These are phyloP conservation scores for Axea sp. DNA, from an alignment of 2,888 invertebrate genomes.

Conservation along the genomic window DNA sequence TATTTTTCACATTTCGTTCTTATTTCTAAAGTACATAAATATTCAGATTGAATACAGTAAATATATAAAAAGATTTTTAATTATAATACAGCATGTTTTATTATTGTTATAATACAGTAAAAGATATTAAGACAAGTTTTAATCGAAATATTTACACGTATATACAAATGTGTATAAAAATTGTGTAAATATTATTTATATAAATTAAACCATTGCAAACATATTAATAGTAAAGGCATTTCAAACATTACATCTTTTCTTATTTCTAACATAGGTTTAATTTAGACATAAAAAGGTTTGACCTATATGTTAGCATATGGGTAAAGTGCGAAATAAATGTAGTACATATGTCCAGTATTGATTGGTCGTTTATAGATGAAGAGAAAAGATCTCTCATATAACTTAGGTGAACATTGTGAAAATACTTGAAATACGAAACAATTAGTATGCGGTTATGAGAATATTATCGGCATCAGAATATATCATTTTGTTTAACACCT, in stretches of 20 bases:
- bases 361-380: constrained; percentile 44
- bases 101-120: too few species aligned
- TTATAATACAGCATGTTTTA: too few species aligned
- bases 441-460: constrained; percentile 43
- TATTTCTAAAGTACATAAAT: too few species aligned
- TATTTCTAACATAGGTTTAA: neutral
- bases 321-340: constrained; percentile 41
- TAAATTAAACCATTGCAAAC: neutral
- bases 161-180: neutral
- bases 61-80: too few species aligned
- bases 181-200: neutral
- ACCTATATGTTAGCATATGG: constrained; percentile 24
- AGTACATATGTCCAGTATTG: constrained; percentile 49
- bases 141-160: too few species aligned
- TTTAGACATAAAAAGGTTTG: constrained; percentile 20
- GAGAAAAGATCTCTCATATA: constrained; percentile 39
- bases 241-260: constrained; percentile 12
- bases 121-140: too few species aligned
- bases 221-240: neutral
- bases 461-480: constrained; percentile 38
- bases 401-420: constrained; percentile 30
- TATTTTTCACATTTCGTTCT: too few species aligned
- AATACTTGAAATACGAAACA: constrained; percentile 35
- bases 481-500: constrained; percentile 42
- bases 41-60: too few species aligned